These are phyloP conservation scores for Crenuchus spilurus DNA, from an alignment of 2,797 vertebrate species.

Conservation along the genomic window DNA sequence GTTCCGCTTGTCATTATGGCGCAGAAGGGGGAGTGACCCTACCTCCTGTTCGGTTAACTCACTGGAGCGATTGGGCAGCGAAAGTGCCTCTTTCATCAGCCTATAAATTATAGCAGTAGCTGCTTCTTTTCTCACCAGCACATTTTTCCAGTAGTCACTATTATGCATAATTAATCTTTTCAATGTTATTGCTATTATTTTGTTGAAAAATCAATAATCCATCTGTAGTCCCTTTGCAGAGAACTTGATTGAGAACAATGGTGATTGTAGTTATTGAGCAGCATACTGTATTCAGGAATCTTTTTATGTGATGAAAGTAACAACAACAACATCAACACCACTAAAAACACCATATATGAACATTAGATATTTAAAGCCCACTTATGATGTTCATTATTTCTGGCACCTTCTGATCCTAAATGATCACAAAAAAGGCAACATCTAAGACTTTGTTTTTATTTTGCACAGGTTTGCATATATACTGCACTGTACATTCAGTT, in stretches of 20 bases:
- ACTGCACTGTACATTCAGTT: conserved; percentile 99
- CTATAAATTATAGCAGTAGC: conserved; percentile 57
- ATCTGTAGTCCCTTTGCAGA: not conserved
- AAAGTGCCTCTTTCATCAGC: conserved; percentile 64
- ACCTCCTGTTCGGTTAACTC: conserved; percentile 70
- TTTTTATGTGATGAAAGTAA: no score
- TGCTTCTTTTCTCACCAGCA: conserved; percentile 42
- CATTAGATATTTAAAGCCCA: no score
- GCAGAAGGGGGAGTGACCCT: conserved; percentile 55
- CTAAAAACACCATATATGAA: no score
- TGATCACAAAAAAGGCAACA: conserved; percentile 40
- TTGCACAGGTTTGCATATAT: conserved; percentile 99
- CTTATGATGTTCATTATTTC: no score
- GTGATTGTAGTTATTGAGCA: no score
- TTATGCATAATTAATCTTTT: conserved; percentile 5
- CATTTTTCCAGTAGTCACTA: conserved; percentile 38
- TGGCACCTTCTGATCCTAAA: not conserved
- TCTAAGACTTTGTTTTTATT: conserved; percentile 88
- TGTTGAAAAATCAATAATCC: not conserved
- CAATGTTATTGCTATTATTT: not conserved
- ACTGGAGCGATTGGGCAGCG: conserved; percentile 56
- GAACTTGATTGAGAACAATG: not conserved
- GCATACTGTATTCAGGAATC: no score
- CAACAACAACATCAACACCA: no score
- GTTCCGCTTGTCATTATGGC: conserved; percentile 54